Conservation (phyloP, 2,888 invertebrate species). For the Notodonta dromedarius region DNA sequence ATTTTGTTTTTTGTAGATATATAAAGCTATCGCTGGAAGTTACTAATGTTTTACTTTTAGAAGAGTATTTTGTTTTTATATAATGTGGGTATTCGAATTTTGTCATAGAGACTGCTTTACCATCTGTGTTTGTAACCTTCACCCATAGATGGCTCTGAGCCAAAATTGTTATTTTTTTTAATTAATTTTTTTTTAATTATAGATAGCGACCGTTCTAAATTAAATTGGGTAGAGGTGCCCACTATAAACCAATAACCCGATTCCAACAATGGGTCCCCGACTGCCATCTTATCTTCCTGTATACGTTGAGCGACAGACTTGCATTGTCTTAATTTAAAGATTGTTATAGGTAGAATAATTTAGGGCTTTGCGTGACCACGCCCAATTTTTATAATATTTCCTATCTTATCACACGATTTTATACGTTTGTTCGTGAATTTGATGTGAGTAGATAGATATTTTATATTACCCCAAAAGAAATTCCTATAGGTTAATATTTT, state of each 20-base stretch:
- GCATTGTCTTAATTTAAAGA: neutral
- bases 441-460: neutral
- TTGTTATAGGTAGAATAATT: neutral
- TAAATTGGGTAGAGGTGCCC: no score
- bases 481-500: no score
- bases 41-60: no score
- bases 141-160: neutral
- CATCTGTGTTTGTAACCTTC: no score
- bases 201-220: no score
- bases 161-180: neutral
- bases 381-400: neutral
- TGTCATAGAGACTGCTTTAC: neutral
- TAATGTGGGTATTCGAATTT: neutral
- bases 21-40: neutral
- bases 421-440: neutral
- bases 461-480: no score
- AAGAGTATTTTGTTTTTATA: no score
- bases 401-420: neutral
- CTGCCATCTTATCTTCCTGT: neutral
- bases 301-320: no score
- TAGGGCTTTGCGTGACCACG: neutral
- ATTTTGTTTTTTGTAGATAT: conserved; percentile 12
- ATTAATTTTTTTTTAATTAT: no score
- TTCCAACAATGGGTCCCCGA: no score
- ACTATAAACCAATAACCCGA: no score